These are phyloP conservation scores for Alligator sinensis DNA, from an alignment of 2,113 vertebrate species.

Conservation along the genomic window DNA sequence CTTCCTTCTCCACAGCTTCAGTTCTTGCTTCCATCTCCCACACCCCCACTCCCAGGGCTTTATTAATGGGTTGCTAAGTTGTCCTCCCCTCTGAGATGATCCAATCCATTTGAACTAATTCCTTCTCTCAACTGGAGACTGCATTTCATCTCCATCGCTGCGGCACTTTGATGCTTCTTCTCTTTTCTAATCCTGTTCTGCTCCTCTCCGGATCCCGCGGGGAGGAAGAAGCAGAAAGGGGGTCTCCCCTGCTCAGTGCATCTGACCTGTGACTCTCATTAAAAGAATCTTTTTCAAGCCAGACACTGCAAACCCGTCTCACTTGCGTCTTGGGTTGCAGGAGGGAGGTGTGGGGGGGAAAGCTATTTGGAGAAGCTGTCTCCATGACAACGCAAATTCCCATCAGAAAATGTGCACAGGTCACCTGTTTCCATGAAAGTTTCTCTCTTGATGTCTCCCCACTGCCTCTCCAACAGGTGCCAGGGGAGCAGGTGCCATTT, in stretches of 20 bases:
- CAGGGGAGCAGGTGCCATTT: neutral
- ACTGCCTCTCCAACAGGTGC: constrained; percentile 3
- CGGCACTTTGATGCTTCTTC: constrained; percentile 1
- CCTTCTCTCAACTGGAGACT: neutral
- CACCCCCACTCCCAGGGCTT: neutral
- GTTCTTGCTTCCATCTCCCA: neutral
- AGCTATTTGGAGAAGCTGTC: constrained; percentile 75
- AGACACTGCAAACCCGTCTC: constrained; percentile 57
- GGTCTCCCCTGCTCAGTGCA: neutral
- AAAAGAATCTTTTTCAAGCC: constrained; percentile 27
- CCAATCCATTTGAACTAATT: constrained; percentile 12
- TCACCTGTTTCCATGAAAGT: constrained; percentile 72
- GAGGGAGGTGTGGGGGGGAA: constrained; percentile 63
- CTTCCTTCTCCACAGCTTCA: neutral
- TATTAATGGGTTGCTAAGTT: neutral
- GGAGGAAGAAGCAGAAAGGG: neutral
- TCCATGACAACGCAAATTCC: constrained; percentile 74
- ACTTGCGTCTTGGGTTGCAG: constrained; percentile 61
- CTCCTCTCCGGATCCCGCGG: neutral
- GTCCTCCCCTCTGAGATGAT: neutral
- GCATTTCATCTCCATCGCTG: fast-evolving
- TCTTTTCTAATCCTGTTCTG: neutral
- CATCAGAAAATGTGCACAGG: constrained; percentile 61
- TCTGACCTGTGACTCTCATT: constrained; percentile 35
- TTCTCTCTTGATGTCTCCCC: constrained; percentile 1